These are phyloP conservation scores for Drosophila watanabei DNA, from an alignment of 1,140 invertebrate species.

Conservation along the genomic window DNA sequence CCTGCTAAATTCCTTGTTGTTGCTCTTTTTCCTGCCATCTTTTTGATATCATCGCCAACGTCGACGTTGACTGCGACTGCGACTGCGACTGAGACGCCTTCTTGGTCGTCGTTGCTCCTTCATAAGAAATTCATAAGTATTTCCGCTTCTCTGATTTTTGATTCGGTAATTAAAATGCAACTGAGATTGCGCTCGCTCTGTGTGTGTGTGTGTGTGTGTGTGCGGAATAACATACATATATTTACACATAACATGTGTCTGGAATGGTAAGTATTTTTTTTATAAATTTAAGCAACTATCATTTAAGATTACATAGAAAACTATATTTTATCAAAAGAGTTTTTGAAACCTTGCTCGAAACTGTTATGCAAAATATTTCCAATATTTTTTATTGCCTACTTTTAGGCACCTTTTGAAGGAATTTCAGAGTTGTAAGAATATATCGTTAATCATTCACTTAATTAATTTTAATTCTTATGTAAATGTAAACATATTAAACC, in stretches of 20 bases:
- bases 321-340: too few relatives aligned
- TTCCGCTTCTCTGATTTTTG: slow-evolving; percentile 81
- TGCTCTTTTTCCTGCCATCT: slow-evolving; percentile 34
- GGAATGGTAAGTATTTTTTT: slow-evolving; percentile 9
- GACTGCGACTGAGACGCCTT: slow-evolving; percentile 35
- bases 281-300: not conserved
- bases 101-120: slow-evolving; percentile 53
- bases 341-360: too few relatives aligned
- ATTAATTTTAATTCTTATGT: not conserved
- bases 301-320: not conserved
- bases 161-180: slow-evolving; percentile 83
- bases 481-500: not conserved
- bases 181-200: slow-evolving; percentile 66
- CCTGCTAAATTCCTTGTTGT: slow-evolving; percentile 12
- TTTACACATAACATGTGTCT: slow-evolving; percentile 39
- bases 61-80: not conserved
- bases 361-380: not conserved
- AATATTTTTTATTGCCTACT: not conserved
- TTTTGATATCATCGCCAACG: slow-evolving; percentile 39
- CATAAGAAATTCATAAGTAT: slow-evolving; percentile 84
- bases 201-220: not conserved
- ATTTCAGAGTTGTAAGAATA: not conserved
- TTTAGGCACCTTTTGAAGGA: not conserved
- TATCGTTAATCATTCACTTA: not conserved
- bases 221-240: slow-evolving; percentile 14